Evolutionary conservation across 2,888 invertebrate genomes (phyloP).

Genomic region (Barypeithes pellucidus): DNA sequence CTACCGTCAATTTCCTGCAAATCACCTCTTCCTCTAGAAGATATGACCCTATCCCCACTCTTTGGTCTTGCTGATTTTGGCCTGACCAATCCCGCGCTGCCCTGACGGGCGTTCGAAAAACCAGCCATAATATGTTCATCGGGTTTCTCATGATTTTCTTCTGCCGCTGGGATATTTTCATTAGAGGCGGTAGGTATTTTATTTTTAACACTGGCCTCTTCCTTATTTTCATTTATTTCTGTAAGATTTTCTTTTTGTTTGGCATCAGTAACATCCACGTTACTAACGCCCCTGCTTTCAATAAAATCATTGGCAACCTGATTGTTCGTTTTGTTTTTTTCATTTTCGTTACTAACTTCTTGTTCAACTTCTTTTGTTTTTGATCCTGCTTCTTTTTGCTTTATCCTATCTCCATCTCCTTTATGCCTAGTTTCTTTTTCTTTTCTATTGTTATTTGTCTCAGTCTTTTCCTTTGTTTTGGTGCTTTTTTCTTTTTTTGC

Average conservation of each 20-base stretch:
- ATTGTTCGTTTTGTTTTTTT: conserved; percentile 39
- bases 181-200: neutral
- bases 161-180: conserved; percentile 6
- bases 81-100: conserved; percentile 56
- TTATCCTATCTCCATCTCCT: conserved; percentile 36
- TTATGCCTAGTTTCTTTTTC: conserved; percentile 54
- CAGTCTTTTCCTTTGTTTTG: conserved; percentile 60
- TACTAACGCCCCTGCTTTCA: conserved; percentile 1
- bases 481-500: conserved; percentile 56
- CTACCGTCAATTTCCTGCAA: neutral
- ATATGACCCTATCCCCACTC: conserved; percentile 60
- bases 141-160: conserved; percentile 9
- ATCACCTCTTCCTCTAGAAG: conserved; percentile 53
- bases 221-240: neutral
- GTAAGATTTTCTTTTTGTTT: conserved; percentile 27
- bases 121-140: conserved; percentile 18
- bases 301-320: conserved; percentile 34
- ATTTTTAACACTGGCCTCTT: neutral
- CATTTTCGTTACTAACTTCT: conserved; percentile 19
- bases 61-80: conserved; percentile 67
- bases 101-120: conserved; percentile 44
- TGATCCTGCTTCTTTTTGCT: conserved; percentile 25
- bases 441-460: conserved; percentile 62
- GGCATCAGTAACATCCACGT: conserved; percentile 29
- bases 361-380: conserved; percentile 25